Evolutionary conservation across 2,888 invertebrate genomes (phyloP).

Genomic region (Folsomia manolachei): DNA sequence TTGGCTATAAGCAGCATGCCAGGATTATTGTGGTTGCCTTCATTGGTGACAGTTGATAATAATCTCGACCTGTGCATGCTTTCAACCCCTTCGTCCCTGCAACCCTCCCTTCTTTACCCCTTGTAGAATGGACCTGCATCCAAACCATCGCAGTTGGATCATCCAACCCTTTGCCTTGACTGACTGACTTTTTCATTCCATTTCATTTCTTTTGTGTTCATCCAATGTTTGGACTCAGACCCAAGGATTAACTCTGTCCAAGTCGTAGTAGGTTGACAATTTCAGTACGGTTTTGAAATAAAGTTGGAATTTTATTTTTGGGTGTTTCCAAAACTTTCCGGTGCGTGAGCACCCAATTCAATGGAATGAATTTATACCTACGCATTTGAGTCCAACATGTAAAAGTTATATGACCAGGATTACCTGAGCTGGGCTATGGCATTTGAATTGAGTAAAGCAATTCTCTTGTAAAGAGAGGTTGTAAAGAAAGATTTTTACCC

Average conservation of each 20-base stretch:
- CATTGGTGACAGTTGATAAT: not conserved
- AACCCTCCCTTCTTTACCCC: too few species aligned
- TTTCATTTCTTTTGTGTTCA: not conserved
- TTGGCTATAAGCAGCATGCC: not conserved
- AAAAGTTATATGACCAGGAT: too few species aligned
- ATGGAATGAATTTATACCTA: not conserved
- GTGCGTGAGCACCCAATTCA: not conserved
- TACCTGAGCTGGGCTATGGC: too few species aligned
- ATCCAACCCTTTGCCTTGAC: not conserved
- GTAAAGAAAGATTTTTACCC: not conserved
- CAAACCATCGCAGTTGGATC: not conserved
- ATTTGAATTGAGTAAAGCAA: too few species aligned
- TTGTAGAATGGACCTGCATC: not conserved
- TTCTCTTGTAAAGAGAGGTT: too few species aligned
- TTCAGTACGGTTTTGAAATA: not conserved
- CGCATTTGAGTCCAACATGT: too few species aligned
- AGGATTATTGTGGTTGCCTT: not conserved
- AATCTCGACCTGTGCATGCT: not conserved
- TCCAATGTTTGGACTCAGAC: not conserved
- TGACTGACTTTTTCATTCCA: not conserved
- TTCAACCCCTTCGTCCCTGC: too few species aligned
- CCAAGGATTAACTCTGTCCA: too few species aligned
- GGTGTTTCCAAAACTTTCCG: conserved; percentile 1
- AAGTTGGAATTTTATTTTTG: too few species aligned
- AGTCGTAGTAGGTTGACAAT: not conserved